Conservation (phyloP, 2,888 invertebrate species). For the Lysandra bellargus region DNA sequence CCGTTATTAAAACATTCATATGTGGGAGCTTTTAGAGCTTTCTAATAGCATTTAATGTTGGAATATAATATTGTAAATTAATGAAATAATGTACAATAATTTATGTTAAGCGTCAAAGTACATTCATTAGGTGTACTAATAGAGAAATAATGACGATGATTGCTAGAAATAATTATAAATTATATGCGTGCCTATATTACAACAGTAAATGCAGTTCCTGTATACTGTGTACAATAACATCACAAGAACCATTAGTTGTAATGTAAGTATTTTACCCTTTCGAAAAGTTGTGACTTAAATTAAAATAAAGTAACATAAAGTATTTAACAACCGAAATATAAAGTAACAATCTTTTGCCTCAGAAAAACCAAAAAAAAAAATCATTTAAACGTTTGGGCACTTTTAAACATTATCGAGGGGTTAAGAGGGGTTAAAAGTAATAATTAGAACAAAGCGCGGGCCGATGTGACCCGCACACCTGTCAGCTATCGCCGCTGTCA, state of each 20-base stretch:
- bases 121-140: slow-evolving; percentile 33
- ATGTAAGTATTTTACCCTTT: too few relatives aligned
- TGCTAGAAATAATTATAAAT: slow-evolving; percentile 37
- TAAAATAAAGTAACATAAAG: too few relatives aligned
- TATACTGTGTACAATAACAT: background rate
- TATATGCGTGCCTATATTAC: background rate
- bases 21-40: background rate
- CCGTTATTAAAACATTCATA: background rate
- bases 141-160: slow-evolving; percentile 39
- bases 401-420: background rate
- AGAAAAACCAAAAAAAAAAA: background rate
- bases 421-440: slow-evolving; percentile 10
- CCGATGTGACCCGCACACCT: slow-evolving; percentile 64
- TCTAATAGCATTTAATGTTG: background rate
- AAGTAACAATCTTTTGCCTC: too few relatives aligned
- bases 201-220: background rate
- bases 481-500: slow-evolving; percentile 58
- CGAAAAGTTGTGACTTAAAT: too few relatives aligned
- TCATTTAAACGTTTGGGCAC: background rate
- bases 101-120: background rate
- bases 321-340: too few relatives aligned
- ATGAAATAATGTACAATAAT: background rate
- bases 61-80: background rate
- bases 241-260: background rate
- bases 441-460: slow-evolving; percentile 45